Evolutionary conservation across 2,888 invertebrate species (phyloP).

Genomic region (Drosophila birchii): DNA sequence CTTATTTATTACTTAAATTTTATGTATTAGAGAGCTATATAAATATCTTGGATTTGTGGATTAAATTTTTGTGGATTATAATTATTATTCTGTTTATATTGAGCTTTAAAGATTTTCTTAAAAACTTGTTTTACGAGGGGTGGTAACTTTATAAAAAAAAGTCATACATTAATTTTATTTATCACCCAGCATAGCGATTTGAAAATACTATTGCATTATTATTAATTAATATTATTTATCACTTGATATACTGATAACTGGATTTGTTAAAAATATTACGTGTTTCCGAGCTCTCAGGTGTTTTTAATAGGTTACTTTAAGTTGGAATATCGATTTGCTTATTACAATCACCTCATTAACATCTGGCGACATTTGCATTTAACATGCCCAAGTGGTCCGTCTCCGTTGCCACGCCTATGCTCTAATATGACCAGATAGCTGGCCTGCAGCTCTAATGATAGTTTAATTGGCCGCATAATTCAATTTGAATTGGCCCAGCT

Average conservation of each 20-base stretch:
- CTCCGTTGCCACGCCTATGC: slow-evolving; percentile 32
- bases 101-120: no score
- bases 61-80: no score
- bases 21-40: not conserved
- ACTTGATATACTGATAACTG: not conserved
- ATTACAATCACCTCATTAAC: slow-evolving; percentile 60
- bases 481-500: slow-evolving; percentile 34
- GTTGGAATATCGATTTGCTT: slow-evolving; percentile 1
- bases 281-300: slow-evolving; percentile 9
- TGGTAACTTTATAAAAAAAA: not conserved
- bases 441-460: slow-evolving; percentile 43
- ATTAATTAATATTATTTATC: not conserved
- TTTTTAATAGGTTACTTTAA: not conserved
- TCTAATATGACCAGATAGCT: slow-evolving; percentile 10
- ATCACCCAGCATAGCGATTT: not conserved
- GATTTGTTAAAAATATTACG: not conserved
- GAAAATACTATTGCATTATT: not conserved
- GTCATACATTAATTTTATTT: not conserved
- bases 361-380: slow-evolving; percentile 50
- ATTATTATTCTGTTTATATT: no score
- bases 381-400: slow-evolving; percentile 27
- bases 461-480: slow-evolving; percentile 46
- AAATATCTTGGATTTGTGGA: no score
- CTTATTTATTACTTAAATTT: not conserved
- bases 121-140: no score